phyloP scores from a whole-genome alignment of 2,113 vertebrate genomes.

The Sarotherodon lohbergeri region DNA sequence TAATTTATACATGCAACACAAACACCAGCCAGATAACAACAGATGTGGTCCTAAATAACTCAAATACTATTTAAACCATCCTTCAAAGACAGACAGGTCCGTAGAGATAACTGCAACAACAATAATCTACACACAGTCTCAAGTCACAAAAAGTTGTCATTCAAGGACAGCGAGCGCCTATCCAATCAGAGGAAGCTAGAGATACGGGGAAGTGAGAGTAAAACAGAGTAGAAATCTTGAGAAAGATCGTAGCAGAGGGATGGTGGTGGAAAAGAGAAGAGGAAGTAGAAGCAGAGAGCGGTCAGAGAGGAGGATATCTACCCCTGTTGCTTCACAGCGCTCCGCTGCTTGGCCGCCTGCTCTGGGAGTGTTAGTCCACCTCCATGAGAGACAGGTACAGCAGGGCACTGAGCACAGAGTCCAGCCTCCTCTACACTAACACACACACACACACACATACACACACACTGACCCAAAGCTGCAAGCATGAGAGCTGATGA shows the following conservation, averaged over 20 bases:
- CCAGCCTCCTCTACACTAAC: constrained; percentile 47
- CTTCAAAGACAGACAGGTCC: background rate
- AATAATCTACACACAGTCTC: background rate
- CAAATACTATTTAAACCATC: background rate
- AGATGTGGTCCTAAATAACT: background rate
- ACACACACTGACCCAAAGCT: constrained; percentile 24
- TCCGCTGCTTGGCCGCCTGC: constrained; percentile 56
- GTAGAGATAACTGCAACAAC: background rate
- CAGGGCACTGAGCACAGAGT: constrained; percentile 61
- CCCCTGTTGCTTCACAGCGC: constrained; percentile 56
- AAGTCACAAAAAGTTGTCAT: background rate
- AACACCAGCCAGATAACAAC: background rate
- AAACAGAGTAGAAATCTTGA: constrained; percentile 3
- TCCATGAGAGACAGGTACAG: constrained; percentile 73
- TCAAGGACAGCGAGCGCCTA: background rate
- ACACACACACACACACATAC: constrained; percentile 17
- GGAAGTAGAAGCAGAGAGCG: constrained; percentile 36
- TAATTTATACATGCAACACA: background rate
- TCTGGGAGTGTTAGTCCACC: constrained; percentile 64
- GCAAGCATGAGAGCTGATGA: constrained; percentile 14
- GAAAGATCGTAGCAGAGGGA: constrained; percentile 9
- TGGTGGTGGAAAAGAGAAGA: constrained; percentile 25
- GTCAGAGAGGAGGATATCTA: constrained; percentile 54
- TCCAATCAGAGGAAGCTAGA: background rate
- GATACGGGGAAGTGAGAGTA: constrained; percentile 35